Conservation (phyloP, 2,113 vertebrate genomes). For the Hippocampus guttulatus region DNA sequence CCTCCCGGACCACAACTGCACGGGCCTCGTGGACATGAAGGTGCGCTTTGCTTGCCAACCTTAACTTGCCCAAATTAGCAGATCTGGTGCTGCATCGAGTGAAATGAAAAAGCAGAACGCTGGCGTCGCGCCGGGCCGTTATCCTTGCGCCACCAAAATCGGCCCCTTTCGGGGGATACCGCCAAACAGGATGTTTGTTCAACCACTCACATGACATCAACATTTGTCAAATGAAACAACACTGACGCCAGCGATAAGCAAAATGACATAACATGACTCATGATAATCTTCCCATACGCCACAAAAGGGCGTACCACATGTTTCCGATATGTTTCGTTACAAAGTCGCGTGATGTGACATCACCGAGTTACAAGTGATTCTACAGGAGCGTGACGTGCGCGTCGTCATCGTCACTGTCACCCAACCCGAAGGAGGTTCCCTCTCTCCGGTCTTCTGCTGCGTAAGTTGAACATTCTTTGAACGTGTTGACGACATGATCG, state of each 20-base stretch:
- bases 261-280: no score
- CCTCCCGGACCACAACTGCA: conserved; percentile 43
- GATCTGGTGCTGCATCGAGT: no score
- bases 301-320: not conserved
- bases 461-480: conserved; percentile 70
- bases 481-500: not conserved
- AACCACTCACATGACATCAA: no score
- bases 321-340: no score
- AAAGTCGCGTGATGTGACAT: not conserved
- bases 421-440: conserved; percentile 81
- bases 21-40: conserved; percentile 51
- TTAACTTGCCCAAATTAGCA: not conserved
- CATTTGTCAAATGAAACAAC: no score
- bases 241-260: no score
- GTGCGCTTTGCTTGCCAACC: conserved; percentile 12
- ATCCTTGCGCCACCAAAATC: no score
- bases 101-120: no score
- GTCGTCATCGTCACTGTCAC: conserved; percentile 77
- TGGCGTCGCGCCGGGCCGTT: no score
- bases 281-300: not conserved
- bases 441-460: conserved; percentile 88
- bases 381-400: conserved; percentile 83
- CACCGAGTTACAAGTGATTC: not conserved
- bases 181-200: no score
- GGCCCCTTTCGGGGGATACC: no score